A percentile compares a stretch with the other conserved stretches of the same genome.
Conservation (phyloP, 2,888 invertebrate genomes). For the Pandemis corylana region DNA sequence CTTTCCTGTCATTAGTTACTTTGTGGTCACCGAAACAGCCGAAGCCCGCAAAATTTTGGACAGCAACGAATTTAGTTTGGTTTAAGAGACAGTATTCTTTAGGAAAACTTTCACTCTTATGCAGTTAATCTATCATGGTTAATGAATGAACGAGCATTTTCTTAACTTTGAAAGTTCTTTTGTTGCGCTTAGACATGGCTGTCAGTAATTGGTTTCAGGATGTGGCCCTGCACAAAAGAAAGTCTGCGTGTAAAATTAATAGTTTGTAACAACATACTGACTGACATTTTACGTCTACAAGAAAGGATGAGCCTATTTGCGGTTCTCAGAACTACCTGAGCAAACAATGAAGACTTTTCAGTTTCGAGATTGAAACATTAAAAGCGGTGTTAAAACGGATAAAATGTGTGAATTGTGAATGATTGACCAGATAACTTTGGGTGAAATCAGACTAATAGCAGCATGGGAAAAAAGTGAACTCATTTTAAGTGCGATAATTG, state of each 20-base stretch:
- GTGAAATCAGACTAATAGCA: slow-evolving; percentile 30
- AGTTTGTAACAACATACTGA: slow-evolving; percentile 39
- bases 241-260: slow-evolving; percentile 37
- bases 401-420: slow-evolving; percentile 36
- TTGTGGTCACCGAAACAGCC: slow-evolving; percentile 66
- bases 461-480: slow-evolving; percentile 35
- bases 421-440: slow-evolving; percentile 32
- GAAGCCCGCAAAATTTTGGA: slow-evolving; percentile 62
- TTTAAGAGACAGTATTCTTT: slow-evolving; percentile 63
- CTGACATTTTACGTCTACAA: slow-evolving; percentile 21
- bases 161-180: slow-evolving; percentile 60
- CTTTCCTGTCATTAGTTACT: slow-evolving; percentile 77
- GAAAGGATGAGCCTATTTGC: slow-evolving; percentile 24
- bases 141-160: slow-evolving; percentile 65
- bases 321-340: slow-evolving; percentile 18
- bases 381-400: slow-evolving; percentile 12
- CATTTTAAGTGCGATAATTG: slow-evolving; percentile 43
- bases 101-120: slow-evolving; percentile 73
- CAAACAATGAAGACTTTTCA: slow-evolving; percentile 24
- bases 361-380: slow-evolving; percentile 30
- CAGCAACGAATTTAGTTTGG: slow-evolving; percentile 66
- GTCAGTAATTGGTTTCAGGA: slow-evolving; percentile 58
- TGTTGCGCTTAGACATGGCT: slow-evolving; percentile 54
- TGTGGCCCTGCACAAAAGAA: slow-evolving; percentile 44
- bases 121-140: slow-evolving; percentile 64